Conservation (phyloP, 2,113 vertebrate species). For the Nannobrachium achirus region DNA sequence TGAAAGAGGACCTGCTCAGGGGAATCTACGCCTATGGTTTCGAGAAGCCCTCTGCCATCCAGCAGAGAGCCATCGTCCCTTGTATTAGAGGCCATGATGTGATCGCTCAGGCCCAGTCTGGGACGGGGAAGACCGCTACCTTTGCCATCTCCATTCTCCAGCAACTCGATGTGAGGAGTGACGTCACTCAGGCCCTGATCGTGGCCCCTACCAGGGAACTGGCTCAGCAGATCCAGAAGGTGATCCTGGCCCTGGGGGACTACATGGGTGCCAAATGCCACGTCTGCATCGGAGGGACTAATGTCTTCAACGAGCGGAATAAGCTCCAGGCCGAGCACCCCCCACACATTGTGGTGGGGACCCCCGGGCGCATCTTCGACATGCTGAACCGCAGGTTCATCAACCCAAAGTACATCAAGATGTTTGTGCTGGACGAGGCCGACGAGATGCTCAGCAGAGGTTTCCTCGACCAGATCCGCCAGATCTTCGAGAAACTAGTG, state of each 20-base stretch:
- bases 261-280: too few relatives aligned
- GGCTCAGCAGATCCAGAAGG: too few relatives aligned
- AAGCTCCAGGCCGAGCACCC: slow-evolving; percentile 88
- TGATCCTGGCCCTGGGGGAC: too few relatives aligned
- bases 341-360: slow-evolving; percentile 91
- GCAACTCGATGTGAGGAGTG: slow-evolving; percentile 82
- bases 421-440: slow-evolving; percentile 85
- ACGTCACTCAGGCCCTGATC: slow-evolving; percentile 83
- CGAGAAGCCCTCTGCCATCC: too few relatives aligned
- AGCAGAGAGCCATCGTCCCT: too few relatives aligned
- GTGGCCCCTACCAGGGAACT: too few relatives aligned
- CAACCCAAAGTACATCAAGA: slow-evolving; percentile 83
- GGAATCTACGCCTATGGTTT: too few relatives aligned
- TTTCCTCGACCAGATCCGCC: slow-evolving; percentile 88
- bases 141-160: slow-evolving; percentile 86
- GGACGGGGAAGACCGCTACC: slow-evolving; percentile 86
- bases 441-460: slow-evolving; percentile 87
- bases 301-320: slow-evolving; percentile 85
- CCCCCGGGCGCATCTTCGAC: slow-evolving; percentile 90
- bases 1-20: too few relatives aligned
- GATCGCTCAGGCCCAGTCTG: too few relatives aligned
- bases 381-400: slow-evolving; percentile 88
- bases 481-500: too few relatives aligned
- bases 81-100: too few relatives aligned
- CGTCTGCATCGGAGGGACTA: slow-evolving; percentile 91